Evolutionary conservation across 2,113 vertebrate species (phyloP), one percentile per base, ranked within the genome.

Genomic region (Balaenoptera acutorostrata): DNA sequence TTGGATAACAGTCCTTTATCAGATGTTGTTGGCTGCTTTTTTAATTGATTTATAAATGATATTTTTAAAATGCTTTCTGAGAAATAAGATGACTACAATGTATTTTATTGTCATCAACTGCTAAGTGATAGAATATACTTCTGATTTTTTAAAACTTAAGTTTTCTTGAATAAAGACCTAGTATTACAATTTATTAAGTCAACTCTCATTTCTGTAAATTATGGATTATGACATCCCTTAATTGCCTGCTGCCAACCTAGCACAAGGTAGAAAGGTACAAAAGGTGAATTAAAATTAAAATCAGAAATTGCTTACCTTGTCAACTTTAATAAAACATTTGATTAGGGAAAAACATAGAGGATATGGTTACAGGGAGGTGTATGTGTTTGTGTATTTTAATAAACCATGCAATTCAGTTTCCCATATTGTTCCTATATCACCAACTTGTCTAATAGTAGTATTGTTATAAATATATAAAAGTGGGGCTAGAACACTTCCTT

Each of bases 1-100:
- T 95, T 90, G 77, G 15, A 31, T 90, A 90, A 46, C 36, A 75
- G 27, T 72, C 46, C 59, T 90, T 75, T 46, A 74, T 90, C 46
- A 90, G 36, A 46, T 84, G 14, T 55, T 63, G 64, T 39, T 84
- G 68, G 20, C 36, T 82, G 0, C 33, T 39, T 69, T 88, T 78
- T 49, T 66, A 41, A 64, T 14, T 44, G 68, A 66, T 55, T 39
- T 92, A 41, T 84, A 84, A 82, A 41, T 84, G 80, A 82, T 6
- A 39, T 83, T 80, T 90, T 94, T 82, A 83, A 89, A 95, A 87
- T 90, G 33, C n/a, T 83, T 96, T 66, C 41, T 90, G 61, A 89
- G 72, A 94, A 96, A 83, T 93, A 61, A 97, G 33, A 69, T 75
- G 9, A 92, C 61, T 75, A 23, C 18, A 64, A 2, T 78, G 41